These are phyloP conservation scores for Sciurus carolinensis DNA, from an alignment of 2,797 vertebrate genomes.

Conservation along the genomic window DNA sequence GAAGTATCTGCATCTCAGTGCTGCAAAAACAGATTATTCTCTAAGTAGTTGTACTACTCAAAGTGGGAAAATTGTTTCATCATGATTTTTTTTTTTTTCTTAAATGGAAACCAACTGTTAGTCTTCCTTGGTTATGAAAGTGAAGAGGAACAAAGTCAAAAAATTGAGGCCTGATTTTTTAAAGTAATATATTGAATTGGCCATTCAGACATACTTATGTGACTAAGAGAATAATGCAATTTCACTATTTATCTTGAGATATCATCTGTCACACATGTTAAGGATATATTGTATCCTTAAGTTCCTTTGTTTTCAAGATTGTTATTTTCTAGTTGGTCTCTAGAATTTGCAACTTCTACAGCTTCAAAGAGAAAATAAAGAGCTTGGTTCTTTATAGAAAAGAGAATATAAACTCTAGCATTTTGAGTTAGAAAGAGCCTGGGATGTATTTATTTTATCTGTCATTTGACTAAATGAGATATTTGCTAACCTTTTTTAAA, in stretches of 20 bases:
- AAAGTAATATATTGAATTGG: constrained; percentile 45
- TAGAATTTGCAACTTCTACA: not conserved
- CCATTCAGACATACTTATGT: not conserved
- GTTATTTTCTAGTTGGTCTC: constrained; percentile 22
- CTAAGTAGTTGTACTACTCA: not conserved
- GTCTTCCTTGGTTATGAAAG: constrained; percentile 28
- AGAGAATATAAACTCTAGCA: constrained; percentile 18
- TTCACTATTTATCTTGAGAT: constrained; percentile 26
- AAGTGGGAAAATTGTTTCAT: not conserved
- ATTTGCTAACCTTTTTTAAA: constrained; percentile 22
- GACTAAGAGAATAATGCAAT: not conserved
- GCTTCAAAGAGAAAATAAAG: constrained; percentile 60
- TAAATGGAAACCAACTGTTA: constrained; percentile 14
- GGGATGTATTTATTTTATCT: constrained; percentile 43
- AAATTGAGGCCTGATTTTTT: constrained; percentile 26
- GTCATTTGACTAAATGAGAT: constrained; percentile 35
- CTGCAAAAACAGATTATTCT: constrained; percentile 28
- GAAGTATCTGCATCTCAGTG: not conserved
- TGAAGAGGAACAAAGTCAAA: not conserved
- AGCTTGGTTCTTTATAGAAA: not conserved
- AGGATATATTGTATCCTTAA: not conserved
- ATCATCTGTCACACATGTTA: not conserved
- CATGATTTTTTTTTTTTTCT: constrained; percentile 8
- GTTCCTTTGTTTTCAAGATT: constrained; percentile 19
- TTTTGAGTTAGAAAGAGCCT: not conserved